Conservation (phyloP, 2,113 vertebrate genomes). For the Fulmarus glacialis region DNA sequence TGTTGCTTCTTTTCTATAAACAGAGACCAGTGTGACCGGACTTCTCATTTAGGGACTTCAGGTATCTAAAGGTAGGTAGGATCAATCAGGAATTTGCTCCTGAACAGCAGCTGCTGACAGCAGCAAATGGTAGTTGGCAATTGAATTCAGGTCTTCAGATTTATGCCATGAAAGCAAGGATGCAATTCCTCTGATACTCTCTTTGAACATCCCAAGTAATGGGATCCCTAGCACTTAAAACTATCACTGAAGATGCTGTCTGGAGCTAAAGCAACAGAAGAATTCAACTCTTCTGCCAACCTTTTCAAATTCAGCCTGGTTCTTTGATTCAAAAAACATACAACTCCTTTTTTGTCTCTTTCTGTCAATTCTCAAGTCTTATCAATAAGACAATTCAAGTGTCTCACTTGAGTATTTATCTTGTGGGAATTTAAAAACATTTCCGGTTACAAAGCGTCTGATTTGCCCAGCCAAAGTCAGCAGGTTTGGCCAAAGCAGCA, state of each 20-base stretch:
- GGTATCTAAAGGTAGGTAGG: neutral
- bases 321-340: neutral
- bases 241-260: neutral
- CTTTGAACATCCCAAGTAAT: neutral
- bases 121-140: neutral
- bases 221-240: neutral
- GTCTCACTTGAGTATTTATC: constrained; percentile 1
- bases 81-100: neutral
- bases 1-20: neutral
- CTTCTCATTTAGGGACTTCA: neutral
- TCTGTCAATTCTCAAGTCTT: neutral
- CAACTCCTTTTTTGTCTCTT: neutral
- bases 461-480: neutral
- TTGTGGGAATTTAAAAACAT: neutral
- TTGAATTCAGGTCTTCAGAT: neutral
- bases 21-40: neutral
- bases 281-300: neutral
- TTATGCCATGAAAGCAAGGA: neutral
- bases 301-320: neutral
- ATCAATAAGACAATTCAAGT: neutral
- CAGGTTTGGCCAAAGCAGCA: neutral
- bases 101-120: neutral
- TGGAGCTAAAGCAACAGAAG: neutral
- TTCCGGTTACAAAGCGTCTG: neutral
- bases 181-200: neutral